phyloP scores from a whole-genome alignment of 2,113 vertebrate species.

The Paracanthobrama guichenoti region DNA sequence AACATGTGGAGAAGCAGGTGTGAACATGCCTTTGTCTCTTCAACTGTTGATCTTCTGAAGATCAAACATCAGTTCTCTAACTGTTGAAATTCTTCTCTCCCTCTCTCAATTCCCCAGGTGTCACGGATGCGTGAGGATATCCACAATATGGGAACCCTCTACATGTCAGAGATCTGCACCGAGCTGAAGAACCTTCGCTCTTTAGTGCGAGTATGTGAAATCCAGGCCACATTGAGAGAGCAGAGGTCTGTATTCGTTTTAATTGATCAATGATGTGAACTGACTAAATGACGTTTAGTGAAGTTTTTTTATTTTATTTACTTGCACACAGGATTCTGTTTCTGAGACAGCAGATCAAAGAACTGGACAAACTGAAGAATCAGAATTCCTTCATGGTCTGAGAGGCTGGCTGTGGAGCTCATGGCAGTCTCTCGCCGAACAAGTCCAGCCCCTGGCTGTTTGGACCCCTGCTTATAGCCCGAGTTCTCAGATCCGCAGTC shows the following conservation, averaged over 20 bases:
- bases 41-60: neutral
- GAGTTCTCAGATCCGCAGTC: constrained; percentile 77
- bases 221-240: constrained; percentile 97
- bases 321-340: constrained; percentile 87
- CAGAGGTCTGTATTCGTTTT: constrained; percentile 81
- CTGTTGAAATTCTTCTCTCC: neutral
- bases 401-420: constrained; percentile 72
- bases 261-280: neutral
- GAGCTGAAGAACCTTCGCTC: constrained; percentile 99
- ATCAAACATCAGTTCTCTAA: neutral
- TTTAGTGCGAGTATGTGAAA: constrained; percentile 98
- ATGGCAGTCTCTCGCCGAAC: constrained; percentile 41
- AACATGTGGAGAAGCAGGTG: constrained; percentile 98
- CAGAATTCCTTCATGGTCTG: constrained; percentile 99
- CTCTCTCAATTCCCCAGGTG: constrained; percentile 72
- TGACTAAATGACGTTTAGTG: too few relatives aligned
- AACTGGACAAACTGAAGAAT: constrained; percentile 99
- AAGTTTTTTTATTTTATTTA: neutral
- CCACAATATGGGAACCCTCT: constrained; percentile 96
- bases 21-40: neutral
- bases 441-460: constrained; percentile 46
- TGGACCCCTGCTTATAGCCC: constrained; percentile 75
- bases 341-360: constrained; percentile 99
- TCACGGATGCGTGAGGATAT: constrained; percentile 93
- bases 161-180: constrained; percentile 99